A percentile compares a stretch with the other conserved stretches of the same genome.
phyloP scores from a whole-genome alignment of 37 sponge, comb jelly and placozoan genomes.

The Bolinopsis microptera region DNA sequence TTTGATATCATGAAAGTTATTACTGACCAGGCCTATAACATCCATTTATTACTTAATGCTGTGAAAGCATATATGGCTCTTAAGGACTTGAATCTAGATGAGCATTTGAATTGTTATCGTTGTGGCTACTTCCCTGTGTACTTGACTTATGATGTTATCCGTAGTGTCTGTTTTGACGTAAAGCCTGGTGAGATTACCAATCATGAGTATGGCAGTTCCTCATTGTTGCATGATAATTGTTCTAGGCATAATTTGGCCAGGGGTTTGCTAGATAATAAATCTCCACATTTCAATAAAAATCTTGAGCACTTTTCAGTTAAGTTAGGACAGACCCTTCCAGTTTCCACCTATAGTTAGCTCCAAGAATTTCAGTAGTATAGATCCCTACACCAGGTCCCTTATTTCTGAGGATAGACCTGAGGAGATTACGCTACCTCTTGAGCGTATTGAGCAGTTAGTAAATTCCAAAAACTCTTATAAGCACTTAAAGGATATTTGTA shows the following conservation, averaged over 20 bases:
- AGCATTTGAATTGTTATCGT: constrained; percentile 1
- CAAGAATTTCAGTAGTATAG: background rate
- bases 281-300: background rate
- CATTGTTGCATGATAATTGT: background rate
- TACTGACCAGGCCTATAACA: background rate
- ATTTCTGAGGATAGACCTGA: background rate
- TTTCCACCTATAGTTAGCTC: background rate
- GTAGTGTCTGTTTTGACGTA: background rate
- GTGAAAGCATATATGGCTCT: constrained; percentile 1
- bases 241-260: background rate
- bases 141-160: background rate
- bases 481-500: background rate
- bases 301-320: background rate
- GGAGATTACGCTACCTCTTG: background rate
- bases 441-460: background rate
- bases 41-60: background rate
- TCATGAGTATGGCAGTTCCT: background rate
- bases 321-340: background rate
- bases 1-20: too few species aligned
- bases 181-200: background rate
- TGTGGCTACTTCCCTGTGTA: background rate
- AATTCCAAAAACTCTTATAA: background rate
- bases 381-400: background rate
- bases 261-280: background rate
- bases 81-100: background rate